A percentile compares a stretch with the other conserved stretches of the same genome.
phyloP scores from a whole-genome alignment of 2,888 invertebrate genomes.

The Epirrita christyi region DNA sequence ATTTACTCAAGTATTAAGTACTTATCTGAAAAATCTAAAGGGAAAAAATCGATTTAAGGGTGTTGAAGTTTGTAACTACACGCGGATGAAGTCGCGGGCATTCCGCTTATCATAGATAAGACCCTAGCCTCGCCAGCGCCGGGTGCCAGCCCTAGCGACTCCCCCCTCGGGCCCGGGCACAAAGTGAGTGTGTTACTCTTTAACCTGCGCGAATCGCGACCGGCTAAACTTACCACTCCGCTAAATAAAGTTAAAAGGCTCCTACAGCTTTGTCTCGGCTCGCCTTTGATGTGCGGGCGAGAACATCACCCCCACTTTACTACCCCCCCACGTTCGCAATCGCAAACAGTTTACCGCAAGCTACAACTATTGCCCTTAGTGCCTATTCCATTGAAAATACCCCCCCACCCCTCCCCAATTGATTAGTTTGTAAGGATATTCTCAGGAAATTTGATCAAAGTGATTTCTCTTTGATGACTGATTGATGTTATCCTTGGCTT shows the following conservation, averaged over 20 bases:
- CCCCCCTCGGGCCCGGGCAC: slow-evolving; percentile 58
- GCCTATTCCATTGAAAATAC: slow-evolving; percentile 75
- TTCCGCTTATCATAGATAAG: too few relatives aligned
- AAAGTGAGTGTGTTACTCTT: slow-evolving; percentile 85
- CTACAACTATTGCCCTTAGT: slow-evolving; percentile 82
- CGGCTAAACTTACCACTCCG: slow-evolving; percentile 85
- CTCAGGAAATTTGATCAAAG: slow-evolving; percentile 75
- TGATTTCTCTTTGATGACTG: slow-evolving; percentile 45
- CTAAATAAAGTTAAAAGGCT: slow-evolving; percentile 85
- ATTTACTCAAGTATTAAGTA: too few relatives aligned
- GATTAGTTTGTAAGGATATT: slow-evolving; percentile 78
- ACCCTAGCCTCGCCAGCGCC: not conserved
- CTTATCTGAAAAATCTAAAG: too few relatives aligned
- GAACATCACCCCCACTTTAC: slow-evolving; percentile 50
- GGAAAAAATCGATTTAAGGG: too few relatives aligned
- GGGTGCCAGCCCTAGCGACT: slow-evolving; percentile 58
- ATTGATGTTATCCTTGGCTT: slow-evolving; percentile 40
- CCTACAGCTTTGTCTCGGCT: slow-evolving; percentile 82
- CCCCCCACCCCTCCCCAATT: slow-evolving; percentile 60
- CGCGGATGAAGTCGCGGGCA: too few relatives aligned
- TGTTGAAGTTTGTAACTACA: too few relatives aligned
- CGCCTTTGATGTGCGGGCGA: slow-evolving; percentile 79
- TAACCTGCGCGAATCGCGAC: slow-evolving; percentile 84
- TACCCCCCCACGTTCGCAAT: slow-evolving; percentile 49
- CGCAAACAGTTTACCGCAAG: slow-evolving; percentile 80